phyloP scores from a whole-genome alignment of 2,888 invertebrate genomes.

The Cryptophagus acutangulus region DNA sequence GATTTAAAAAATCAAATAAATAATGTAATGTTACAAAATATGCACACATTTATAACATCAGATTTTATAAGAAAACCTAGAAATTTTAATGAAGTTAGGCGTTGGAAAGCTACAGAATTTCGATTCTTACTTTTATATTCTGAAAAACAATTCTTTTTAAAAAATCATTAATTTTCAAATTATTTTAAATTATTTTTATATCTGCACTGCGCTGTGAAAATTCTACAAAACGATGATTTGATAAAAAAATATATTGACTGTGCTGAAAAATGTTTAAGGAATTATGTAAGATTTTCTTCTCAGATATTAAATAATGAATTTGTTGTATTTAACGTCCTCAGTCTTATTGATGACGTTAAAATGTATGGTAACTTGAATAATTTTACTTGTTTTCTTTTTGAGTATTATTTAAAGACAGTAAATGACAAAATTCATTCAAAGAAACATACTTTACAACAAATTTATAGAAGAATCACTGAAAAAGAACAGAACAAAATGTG shows the following conservation, averaged over 20 bases:
- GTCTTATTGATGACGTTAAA: not conserved
- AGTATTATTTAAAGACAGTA: constrained; percentile 1
- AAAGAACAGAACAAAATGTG: not conserved
- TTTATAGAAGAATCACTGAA: not conserved
- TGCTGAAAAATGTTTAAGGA: constrained; percentile 4
- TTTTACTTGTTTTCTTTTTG: not conserved
- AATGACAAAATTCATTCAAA: not conserved
- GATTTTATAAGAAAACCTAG: constrained; percentile 11
- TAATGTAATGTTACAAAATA: not conserved
- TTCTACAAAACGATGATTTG: constrained; percentile 4
- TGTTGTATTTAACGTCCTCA: not conserved
- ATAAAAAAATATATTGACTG: constrained; percentile 7
- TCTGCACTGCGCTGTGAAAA: constrained; percentile 9
- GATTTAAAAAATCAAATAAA: not conserved
- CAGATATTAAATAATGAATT: constrained; percentile 7
- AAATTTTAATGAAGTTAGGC: constrained; percentile 8
- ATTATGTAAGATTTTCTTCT: constrained; percentile 8
- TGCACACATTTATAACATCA: constrained; percentile 1
- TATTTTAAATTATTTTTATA: constrained; percentile 8
- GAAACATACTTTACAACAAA: not conserved
- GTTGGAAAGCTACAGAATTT: constrained; percentile 6
- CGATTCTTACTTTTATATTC: constrained; percentile 5
- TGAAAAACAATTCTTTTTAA: constrained; percentile 7
- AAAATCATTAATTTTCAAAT: constrained; percentile 1
- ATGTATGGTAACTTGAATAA: not conserved